These are phyloP conservation scores for Tribolium castaneum DNA, from an alignment of 1,140 invertebrate species.

Conservation along the genomic window DNA sequence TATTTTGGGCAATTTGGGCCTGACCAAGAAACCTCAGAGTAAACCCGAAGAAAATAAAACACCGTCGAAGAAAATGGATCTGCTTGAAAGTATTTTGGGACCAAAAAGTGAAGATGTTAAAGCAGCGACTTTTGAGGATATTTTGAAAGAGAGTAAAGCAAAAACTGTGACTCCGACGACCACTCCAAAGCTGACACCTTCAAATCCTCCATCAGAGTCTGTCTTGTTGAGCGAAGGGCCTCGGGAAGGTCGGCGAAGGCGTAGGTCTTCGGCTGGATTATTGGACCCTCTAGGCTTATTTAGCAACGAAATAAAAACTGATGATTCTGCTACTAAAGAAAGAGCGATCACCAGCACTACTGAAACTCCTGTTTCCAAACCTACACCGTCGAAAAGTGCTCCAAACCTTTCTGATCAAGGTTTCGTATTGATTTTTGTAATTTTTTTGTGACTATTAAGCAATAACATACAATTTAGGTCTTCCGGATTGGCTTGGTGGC, in stretches of 20 bases:
- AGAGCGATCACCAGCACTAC: neutral
- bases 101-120: conserved; percentile 49
- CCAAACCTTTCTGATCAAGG: conserved; percentile 26
- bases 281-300: conserved; percentile 43
- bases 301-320: conserved; percentile 12
- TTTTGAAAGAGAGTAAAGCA: conserved; percentile 56
- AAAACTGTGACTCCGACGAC: neutral
- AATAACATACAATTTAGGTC: conserved; percentile 38
- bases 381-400: conserved; percentile 32
- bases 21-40: neutral
- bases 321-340: neutral
- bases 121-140: conserved; percentile 57
- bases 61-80: conserved; percentile 42
- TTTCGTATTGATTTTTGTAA: neutral
- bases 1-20: conserved; percentile 48
- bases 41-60: conserved; percentile 7
- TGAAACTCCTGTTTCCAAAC: neutral
- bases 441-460: neutral
- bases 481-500: conserved; percentile 53
- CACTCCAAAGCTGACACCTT: neutral
- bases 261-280: conserved; percentile 2
- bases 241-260: conserved; percentile 44
- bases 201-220: neutral
- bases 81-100: conserved; percentile 58
- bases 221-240: conserved; percentile 3